phyloP scores from a whole-genome alignment of 2,797 vertebrate genomes.

The Zonotrichia albicollis region DNA sequence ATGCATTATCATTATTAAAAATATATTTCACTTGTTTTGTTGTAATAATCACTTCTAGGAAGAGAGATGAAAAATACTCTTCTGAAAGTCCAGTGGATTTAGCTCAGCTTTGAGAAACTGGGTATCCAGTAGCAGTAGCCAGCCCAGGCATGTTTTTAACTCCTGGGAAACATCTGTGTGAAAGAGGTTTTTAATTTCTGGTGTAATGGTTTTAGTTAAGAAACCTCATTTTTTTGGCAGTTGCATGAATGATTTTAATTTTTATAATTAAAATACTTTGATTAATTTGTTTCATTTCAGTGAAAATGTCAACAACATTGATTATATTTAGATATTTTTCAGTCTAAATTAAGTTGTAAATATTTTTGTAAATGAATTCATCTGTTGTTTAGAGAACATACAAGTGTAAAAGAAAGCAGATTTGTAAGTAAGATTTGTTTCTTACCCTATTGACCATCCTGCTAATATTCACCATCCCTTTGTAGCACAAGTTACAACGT shows the following conservation, averaged over 20 bases:
- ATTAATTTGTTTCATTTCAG: slow-evolving; percentile 11
- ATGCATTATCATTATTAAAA: neutral
- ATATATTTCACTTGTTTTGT: neutral
- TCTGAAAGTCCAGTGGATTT: neutral
- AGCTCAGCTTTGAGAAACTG: neutral
- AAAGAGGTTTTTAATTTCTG: neutral
- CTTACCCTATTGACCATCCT: neutral
- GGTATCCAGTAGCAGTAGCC: neutral
- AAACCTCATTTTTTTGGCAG: neutral
- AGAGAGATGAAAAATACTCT: neutral
- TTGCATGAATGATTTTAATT: neutral
- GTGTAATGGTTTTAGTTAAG: neutral
- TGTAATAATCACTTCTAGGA: neutral
- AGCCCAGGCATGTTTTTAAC: neutral
- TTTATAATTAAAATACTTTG: neutral
- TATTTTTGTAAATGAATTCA: neutral
- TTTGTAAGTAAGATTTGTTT: neutral
- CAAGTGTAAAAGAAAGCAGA: neutral
- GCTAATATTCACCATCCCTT: neutral
- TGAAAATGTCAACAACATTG: neutral
- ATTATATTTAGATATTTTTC: neutral
- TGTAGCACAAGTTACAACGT: neutral
- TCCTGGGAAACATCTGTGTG: neutral
- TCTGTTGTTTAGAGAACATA: neutral
- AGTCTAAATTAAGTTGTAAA: neutral